A percentile compares a stretch with the other conserved stretches of the same genome.
Evolutionary conservation across 2,888 invertebrate species (phyloP).

Genomic region (Oscheius onirici): DNA sequence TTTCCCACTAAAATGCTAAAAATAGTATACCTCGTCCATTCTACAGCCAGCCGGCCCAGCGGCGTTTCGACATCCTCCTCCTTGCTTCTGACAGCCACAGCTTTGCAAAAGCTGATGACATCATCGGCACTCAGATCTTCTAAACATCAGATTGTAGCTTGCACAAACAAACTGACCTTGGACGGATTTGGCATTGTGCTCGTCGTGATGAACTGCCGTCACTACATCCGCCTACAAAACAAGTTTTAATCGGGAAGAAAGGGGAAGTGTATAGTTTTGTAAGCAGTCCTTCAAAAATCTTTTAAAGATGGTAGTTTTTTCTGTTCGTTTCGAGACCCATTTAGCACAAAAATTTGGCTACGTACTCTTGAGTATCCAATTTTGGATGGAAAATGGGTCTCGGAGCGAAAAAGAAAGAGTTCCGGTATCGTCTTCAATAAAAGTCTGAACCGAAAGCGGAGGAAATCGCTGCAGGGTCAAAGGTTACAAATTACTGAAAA

Average conservation of each 20-base stretch:
- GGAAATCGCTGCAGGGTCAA: too few species aligned
- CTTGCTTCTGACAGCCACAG: constrained; percentile 33
- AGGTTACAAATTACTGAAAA: too few species aligned
- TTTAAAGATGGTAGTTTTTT: too few species aligned
- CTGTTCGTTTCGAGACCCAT: too few species aligned
- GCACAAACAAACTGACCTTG: not conserved
- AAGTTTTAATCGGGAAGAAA: not conserved
- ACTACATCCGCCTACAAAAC: constrained; percentile 32
- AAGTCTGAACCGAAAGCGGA: too few species aligned
- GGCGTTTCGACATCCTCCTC: constrained; percentile 51
- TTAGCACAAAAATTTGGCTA: too few species aligned
- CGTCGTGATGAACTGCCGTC: not conserved
- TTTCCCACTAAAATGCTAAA: too few species aligned
- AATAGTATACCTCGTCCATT: constrained; percentile 51
- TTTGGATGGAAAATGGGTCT: too few species aligned
- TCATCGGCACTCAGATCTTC: constrained; percentile 44
- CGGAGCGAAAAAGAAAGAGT: too few species aligned
- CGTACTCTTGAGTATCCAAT: too few species aligned
- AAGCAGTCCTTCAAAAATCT: too few species aligned
- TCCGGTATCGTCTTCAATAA: too few species aligned
- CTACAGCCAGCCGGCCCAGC: constrained; percentile 49
- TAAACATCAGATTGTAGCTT: constrained; percentile 9
- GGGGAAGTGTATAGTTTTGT: not conserved
- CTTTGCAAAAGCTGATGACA: constrained; percentile 42
- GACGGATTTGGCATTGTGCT: not conserved